Conservation (phyloP, 2,113 vertebrate genomes). For the Pachyramphus minor region DNA sequence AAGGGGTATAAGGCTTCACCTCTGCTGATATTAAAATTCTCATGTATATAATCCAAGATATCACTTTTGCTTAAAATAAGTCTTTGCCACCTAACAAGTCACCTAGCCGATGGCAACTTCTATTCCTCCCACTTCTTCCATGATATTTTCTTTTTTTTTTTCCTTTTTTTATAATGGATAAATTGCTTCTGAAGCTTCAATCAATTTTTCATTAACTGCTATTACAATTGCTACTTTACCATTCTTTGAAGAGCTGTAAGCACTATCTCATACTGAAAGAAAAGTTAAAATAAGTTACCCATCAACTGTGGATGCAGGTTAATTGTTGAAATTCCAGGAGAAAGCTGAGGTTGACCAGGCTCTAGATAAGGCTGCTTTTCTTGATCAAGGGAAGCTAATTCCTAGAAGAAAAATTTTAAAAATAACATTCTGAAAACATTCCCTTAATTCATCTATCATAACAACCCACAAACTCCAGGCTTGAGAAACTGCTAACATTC, state of each 20-base stretch:
- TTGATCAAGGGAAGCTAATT: conserved; percentile 74
- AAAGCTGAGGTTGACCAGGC: conserved; percentile 84
- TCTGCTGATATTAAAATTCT: background rate
- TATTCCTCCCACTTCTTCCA: background rate
- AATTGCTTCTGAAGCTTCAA: background rate
- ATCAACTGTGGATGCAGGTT: conserved; percentile 81
- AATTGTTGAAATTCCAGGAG: conserved; percentile 86
- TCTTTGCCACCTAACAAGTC: background rate
- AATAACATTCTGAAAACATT: background rate
- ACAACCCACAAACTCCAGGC: background rate
- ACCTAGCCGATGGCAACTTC: background rate
- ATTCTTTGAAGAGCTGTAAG: background rate
- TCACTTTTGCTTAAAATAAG: background rate
- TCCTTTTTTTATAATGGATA: background rate
- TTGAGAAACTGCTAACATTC: background rate
- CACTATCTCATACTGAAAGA: background rate
- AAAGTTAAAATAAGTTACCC: conserved; percentile 74
- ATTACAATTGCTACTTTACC: background rate
- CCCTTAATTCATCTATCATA: background rate
- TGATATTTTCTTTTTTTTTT: background rate
- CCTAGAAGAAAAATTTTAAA: conserved; percentile 48
- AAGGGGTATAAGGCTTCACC: background rate
- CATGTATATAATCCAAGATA: background rate
- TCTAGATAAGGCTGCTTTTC: conserved; percentile 77
- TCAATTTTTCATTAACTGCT: background rate